Evolutionary conservation across 2,113 vertebrate species (phyloP).

Genomic region (Ammodytes marinus): DNA sequence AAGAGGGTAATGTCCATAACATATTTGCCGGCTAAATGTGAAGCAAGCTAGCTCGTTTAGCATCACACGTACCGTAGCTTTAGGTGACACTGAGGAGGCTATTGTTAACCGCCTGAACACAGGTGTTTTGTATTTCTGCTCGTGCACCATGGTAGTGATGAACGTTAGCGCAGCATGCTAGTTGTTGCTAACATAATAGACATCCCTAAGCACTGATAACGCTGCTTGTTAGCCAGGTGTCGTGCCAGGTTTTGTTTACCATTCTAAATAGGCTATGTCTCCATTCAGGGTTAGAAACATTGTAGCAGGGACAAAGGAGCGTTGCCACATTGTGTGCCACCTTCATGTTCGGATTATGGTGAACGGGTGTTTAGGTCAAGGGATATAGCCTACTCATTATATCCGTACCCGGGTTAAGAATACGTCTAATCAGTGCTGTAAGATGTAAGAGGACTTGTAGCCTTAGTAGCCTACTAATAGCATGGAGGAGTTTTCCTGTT

Average conservation of each 20-base stretch:
- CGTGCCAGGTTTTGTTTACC: neutral
- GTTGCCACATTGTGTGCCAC: neutral
- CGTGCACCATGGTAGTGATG: neutral
- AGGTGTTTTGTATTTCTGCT: conserved; percentile 47
- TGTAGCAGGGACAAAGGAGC: neutral
- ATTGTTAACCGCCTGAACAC: conserved; percentile 9
- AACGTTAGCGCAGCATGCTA: conserved; percentile 49
- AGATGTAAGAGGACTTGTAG: neutral
- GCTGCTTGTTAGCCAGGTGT: conserved; percentile 3
- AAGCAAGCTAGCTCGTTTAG: conserved; percentile 32
- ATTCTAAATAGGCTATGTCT: neutral
- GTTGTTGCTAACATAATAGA: conserved; percentile 33
- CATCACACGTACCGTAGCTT: neutral
- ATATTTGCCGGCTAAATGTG: conserved; percentile 21
- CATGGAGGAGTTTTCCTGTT: neutral
- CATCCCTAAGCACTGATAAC: neutral
- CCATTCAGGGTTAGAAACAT: neutral
- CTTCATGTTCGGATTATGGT: neutral
- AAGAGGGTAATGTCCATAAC: conserved; percentile 82
- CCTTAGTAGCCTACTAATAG: neutral
- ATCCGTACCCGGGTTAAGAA: too few species aligned
- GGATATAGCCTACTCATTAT: too few species aligned
- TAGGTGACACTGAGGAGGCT: conserved; percentile 4
- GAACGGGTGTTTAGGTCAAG: neutral
- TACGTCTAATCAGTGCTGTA: too few species aligned